phyloP scores from a whole-genome alignment of 2,113 vertebrate genomes.

The Alouatta palliata region DNA sequence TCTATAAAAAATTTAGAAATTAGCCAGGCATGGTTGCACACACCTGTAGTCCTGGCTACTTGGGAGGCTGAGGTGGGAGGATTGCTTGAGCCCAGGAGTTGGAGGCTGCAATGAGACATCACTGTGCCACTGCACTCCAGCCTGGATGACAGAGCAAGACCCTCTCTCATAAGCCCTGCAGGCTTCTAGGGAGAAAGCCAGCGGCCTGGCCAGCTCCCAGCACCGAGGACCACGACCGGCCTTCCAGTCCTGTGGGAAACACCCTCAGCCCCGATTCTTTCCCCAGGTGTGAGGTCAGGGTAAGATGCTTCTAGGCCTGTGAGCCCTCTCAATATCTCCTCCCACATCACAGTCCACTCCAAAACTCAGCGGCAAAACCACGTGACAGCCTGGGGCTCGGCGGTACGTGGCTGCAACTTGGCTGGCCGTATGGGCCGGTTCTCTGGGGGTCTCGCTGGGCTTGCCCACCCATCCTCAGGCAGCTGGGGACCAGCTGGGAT shows the following conservation, averaged over 20 bases:
- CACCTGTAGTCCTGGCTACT: too few relatives aligned
- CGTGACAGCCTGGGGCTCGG: rapidly evolving
- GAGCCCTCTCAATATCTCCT: background rate
- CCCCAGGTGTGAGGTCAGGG: background rate
- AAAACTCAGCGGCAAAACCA: background rate
- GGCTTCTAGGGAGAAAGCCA: background rate
- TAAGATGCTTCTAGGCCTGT: background rate
- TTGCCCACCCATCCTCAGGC: background rate
- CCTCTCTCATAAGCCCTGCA: too few relatives aligned
- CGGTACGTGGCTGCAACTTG: background rate
- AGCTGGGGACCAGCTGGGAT: background rate
- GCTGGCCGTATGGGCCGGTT: rapidly evolving
- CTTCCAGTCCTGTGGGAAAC: background rate
- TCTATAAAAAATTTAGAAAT: too few relatives aligned
- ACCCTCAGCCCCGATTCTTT: rapidly evolving
- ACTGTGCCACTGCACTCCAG: too few relatives aligned
- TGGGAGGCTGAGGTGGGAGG: too few relatives aligned
- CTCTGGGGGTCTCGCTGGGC: rapidly evolving
- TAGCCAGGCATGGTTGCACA: too few relatives aligned
- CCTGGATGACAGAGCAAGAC: too few relatives aligned
- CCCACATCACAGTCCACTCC: background rate
- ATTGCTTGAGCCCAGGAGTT: too few relatives aligned
- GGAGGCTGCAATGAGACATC: too few relatives aligned
- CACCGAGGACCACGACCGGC: background rate
- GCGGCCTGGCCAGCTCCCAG: background rate